Conservation (phyloP, 2,888 invertebrate species). For the Synergus umbraculus region DNA sequence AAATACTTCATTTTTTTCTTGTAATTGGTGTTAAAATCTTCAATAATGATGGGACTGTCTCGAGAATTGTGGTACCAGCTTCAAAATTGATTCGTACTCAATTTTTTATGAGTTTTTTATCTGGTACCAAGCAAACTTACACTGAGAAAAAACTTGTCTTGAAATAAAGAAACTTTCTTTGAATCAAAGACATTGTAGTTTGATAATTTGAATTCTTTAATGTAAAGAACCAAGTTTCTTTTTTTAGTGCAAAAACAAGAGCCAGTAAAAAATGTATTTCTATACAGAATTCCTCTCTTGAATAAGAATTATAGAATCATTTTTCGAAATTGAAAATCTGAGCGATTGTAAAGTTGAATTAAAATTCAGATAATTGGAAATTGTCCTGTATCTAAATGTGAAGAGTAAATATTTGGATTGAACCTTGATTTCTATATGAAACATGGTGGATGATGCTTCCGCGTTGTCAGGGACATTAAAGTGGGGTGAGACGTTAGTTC, state of each 20-base stretch:
- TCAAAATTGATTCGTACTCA: neutral
- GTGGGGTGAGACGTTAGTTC: constrained; percentile 10
- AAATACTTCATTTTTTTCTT: neutral
- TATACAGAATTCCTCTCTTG: neutral
- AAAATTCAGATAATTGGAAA: constrained; percentile 16
- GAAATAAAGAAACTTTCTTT: too few relatives aligned
- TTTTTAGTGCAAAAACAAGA: too few relatives aligned
- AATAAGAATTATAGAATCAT: neutral
- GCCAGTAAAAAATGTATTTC: neutral
- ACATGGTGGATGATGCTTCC: constrained; percentile 11
- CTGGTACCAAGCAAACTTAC: neutral
- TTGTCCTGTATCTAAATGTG: constrained; percentile 1
- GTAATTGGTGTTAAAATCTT: neutral
- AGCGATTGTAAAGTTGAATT: neutral
- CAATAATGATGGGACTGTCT: too few relatives aligned
- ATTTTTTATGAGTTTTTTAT: neutral
- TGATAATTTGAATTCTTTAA: too few relatives aligned
- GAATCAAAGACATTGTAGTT: too few relatives aligned
- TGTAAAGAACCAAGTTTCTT: too few relatives aligned
- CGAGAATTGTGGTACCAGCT: neutral
- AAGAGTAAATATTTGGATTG: constrained; percentile 20
- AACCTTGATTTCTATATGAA: constrained; percentile 12
- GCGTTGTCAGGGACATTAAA: constrained; percentile 23
- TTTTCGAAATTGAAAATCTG: neutral
- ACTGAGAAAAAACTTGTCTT: too few relatives aligned